Conservation (phyloP, 2,888 invertebrate genomes). For the Nebria brevicollis region DNA sequence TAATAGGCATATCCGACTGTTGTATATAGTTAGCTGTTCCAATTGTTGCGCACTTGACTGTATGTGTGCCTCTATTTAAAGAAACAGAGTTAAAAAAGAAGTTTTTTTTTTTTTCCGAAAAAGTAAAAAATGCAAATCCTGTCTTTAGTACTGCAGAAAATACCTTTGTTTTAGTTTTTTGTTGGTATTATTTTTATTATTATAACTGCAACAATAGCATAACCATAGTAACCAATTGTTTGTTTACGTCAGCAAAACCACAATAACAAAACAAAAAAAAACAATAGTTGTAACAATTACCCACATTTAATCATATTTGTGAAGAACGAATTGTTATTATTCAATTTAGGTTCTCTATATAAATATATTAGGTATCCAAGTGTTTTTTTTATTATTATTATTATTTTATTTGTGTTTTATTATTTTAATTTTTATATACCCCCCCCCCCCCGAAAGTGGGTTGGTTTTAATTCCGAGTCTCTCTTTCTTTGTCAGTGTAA, state of each 20-base stretch:
- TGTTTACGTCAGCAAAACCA: slow-evolving; percentile 53
- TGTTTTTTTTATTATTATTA: slow-evolving; percentile 48
- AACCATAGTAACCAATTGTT: slow-evolving; percentile 43
- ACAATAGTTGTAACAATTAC: slow-evolving; percentile 56
- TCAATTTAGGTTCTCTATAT: slow-evolving; percentile 30
- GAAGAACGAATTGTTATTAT: slow-evolving; percentile 55
- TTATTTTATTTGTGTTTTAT: slow-evolving; percentile 52
- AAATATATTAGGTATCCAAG: slow-evolving; percentile 37
- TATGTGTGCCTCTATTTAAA: slow-evolving; percentile 58
- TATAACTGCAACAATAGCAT: slow-evolving; percentile 44
- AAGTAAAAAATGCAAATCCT: slow-evolving; percentile 56
- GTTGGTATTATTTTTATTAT: slow-evolving; percentile 24
- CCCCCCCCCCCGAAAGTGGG: not conserved
- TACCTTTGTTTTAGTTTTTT: slow-evolving; percentile 24
- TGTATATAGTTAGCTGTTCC: slow-evolving; percentile 60
- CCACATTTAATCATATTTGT: slow-evolving; percentile 63
- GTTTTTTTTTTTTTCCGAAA: slow-evolving; percentile 6
- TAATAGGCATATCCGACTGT: slow-evolving; percentile 50
- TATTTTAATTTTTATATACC: slow-evolving; percentile 36
- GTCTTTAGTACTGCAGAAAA: slow-evolving; percentile 48
- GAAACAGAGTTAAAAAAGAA: slow-evolving; percentile 34
- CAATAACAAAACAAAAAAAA: slow-evolving; percentile 50
- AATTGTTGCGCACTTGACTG: slow-evolving; percentile 59
- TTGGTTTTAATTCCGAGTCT: slow-evolving; percentile 29
- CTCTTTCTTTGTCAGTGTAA: not conserved